Conservation (phyloP, 2,797 vertebrate species). For the Microctenopoma stevenorrisi region DNA sequence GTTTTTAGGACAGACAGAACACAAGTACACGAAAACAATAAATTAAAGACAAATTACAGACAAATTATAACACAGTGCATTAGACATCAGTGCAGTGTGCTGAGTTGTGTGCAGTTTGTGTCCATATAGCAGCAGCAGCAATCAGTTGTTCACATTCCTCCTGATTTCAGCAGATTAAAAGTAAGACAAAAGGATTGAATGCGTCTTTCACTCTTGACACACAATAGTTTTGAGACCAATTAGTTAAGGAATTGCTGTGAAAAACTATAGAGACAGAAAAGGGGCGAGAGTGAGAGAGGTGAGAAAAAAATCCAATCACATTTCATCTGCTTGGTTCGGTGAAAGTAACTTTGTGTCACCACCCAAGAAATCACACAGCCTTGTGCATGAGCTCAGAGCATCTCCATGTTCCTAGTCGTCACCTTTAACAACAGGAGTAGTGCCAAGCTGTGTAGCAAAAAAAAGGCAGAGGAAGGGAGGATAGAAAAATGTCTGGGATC, state of each 20-base stretch:
- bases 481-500: constrained; percentile 59
- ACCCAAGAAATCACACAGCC: constrained; percentile 17
- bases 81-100: no score
- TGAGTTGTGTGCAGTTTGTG: no score
- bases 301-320: constrained; percentile 46
- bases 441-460: constrained; percentile 45
- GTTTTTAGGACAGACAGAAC: no score
- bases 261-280: constrained; percentile 23
- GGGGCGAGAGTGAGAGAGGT: constrained; percentile 25
- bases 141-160: background rate
- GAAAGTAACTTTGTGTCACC: constrained; percentile 44
- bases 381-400: constrained; percentile 32
- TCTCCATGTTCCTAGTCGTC: constrained; percentile 41
- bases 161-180: constrained; percentile 1
- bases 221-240: constrained; percentile 49
- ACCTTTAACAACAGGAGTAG: constrained; percentile 70
- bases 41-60: no score
- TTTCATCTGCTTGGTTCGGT: constrained; percentile 41
- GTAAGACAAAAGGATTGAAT: constrained; percentile 10
- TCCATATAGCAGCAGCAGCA: no score
- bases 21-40: no score
- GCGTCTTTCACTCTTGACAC: constrained; percentile 16
- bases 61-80: no score
- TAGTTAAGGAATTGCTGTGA: constrained; percentile 34
- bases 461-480: constrained; percentile 35